A percentile compares a stretch with the other conserved stretches of the same genome.
Evolutionary conservation across 2,888 invertebrate genomes (phyloP).

Genomic region (Hartigia nigra): DNA sequence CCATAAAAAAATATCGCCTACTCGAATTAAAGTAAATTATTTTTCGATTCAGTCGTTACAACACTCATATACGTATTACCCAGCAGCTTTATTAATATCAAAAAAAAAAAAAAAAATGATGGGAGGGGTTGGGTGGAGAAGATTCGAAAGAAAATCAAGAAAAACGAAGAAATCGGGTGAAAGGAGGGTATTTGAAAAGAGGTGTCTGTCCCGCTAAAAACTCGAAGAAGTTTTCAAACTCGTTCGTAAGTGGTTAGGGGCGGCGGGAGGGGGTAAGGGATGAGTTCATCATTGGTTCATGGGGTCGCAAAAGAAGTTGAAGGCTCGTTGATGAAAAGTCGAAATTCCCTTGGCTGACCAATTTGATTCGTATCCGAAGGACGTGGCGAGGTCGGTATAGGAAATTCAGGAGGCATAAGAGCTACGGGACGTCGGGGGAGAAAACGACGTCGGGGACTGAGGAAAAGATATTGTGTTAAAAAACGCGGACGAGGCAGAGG

Average conservation of each 20-base stretch:
- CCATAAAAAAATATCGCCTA: neutral
- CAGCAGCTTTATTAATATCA: neutral
- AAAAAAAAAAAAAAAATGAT: neutral
- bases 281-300: neutral
- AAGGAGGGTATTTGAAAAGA: neutral
- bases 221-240: constrained; percentile 21
- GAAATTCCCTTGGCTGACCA: constrained; percentile 45
- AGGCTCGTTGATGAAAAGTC: constrained; percentile 38
- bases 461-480: constrained; percentile 53
- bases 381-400: constrained; percentile 10
- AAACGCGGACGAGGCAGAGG: constrained; percentile 62
- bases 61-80: neutral
- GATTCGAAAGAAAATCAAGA: neutral
- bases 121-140: neutral
- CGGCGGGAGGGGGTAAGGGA: neutral
- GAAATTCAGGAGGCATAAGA: neutral
- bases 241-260: constrained; percentile 9
- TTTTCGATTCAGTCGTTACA: neutral
- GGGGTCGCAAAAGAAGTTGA: neutral
- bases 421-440: constrained; percentile 1
- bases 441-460: neutral
- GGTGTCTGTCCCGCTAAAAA: neutral
- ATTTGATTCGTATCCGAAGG: constrained; percentile 53
- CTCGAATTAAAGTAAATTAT: neutral
- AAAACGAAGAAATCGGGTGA: neutral